These are phyloP conservation scores for Enhydra lutris DNA, from an alignment of 2,113 vertebrate species.

Conservation along the genomic window DNA sequence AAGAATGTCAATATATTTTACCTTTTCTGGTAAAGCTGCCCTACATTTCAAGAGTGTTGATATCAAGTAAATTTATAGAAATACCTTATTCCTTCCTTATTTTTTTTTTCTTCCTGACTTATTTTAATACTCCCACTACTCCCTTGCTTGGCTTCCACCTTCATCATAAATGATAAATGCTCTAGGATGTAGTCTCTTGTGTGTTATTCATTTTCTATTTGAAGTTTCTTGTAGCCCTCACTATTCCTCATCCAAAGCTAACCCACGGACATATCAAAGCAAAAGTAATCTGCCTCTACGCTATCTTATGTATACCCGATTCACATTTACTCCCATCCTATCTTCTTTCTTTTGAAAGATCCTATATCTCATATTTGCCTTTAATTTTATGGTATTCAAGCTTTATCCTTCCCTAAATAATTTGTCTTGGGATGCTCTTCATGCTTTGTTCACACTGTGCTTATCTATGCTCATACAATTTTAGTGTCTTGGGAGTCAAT, in stretches of 20 bases:
- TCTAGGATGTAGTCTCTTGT: neutral
- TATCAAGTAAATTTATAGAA: neutral
- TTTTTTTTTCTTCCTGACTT: neutral
- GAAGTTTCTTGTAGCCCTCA: neutral
- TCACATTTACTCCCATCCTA: neutral
- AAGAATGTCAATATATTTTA: neutral
- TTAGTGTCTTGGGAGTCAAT: neutral
- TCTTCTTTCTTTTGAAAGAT: neutral
- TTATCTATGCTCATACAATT: no score
- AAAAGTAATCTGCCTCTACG: neutral
- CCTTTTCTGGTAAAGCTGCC: neutral
- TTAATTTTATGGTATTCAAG: neutral
- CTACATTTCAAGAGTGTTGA: neutral
- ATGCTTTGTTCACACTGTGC: no score
- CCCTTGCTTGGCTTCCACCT: neutral
- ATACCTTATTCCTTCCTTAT: neutral
- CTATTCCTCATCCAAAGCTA: neutral
- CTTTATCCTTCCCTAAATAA: neutral
- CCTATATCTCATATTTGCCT: neutral
- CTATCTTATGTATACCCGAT: neutral
- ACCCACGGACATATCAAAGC: neutral
- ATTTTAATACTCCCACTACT: neutral
- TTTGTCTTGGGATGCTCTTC: neutral
- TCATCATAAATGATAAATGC: neutral
- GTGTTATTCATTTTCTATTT: neutral